phyloP scores from a whole-genome alignment of 2,888 invertebrate genomes.

The Yponomeuta sedellus region DNA sequence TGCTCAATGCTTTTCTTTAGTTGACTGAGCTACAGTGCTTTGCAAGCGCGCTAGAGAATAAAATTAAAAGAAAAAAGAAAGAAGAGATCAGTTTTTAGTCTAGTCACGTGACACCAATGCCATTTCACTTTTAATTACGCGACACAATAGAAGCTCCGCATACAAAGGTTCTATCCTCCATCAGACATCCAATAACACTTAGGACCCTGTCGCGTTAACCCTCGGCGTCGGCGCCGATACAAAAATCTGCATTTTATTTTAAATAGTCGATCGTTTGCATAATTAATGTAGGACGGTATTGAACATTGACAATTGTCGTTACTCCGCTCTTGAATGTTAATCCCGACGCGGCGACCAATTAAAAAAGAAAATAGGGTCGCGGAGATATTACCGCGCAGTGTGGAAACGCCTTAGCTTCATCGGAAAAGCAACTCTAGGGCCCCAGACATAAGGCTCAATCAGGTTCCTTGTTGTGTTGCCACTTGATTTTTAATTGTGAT shows the following conservation, averaged over 20 bases:
- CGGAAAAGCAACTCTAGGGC: not conserved
- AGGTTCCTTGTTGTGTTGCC: not conserved
- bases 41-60: not conserved
- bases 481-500: conserved; percentile 9
- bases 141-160: not conserved
- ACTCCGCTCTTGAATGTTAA: conserved; percentile 15
- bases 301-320: conserved; percentile 31
- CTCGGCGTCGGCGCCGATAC: conserved; percentile 32
- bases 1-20: no score
- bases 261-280: conserved; percentile 44
- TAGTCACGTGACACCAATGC: not conserved
- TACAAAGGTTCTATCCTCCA: conserved; percentile 19
- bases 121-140: conserved; percentile 5
- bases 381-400: conserved; percentile 6
- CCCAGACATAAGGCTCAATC: not conserved
- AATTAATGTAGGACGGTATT: conserved; percentile 52
- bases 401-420: not conserved
- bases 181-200: conserved; percentile 39
- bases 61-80: not conserved
- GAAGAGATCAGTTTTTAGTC: not conserved
- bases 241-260: conserved; percentile 40
- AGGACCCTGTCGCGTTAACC: conserved; percentile 42
- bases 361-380: conserved; percentile 14
- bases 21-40: no score
- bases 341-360: conserved; percentile 1